Percentiles rank a stretch among this genome's conserved stretches.
Evolutionary conservation across 2,888 invertebrate genomes (phyloP).

Genomic region (Mactromeris polynyma): DNA sequence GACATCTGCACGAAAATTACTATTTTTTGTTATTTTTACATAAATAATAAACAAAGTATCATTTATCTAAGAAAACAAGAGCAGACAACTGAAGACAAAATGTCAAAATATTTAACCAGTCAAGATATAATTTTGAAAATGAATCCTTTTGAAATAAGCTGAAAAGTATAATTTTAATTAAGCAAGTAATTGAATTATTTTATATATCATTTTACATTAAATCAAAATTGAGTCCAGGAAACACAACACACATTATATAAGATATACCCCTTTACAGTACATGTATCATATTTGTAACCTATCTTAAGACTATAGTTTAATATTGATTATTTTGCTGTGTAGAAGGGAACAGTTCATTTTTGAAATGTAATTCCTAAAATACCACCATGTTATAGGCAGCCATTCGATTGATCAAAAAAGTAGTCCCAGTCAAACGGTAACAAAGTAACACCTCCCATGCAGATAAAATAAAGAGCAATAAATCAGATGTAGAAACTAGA

Average conservation of each 20-base stretch:
- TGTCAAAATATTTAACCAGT: background rate
- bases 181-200: too few species aligned
- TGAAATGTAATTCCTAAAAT: background rate
- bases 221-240: too few species aligned
- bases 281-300: too few species aligned
- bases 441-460: slow-evolving; percentile 31
- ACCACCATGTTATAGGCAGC: background rate
- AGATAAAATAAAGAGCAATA: slow-evolving; percentile 27
- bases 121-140: background rate
- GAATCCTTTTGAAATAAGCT: background rate
- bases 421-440: slow-evolving; percentile 21
- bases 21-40: slow-evolving; percentile 7
- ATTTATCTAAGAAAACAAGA: background rate
- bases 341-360: background rate
- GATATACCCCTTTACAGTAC: too few species aligned
- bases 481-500: slow-evolving; percentile 38
- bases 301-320: too few species aligned
- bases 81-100: background rate
- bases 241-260: too few species aligned
- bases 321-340: too few species aligned
- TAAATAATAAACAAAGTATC: slow-evolving; percentile 5
- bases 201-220: too few species aligned
- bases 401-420: too few species aligned
- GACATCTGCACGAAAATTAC: slow-evolving; percentile 17
- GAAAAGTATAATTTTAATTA: too few species aligned